A percentile compares a stretch with the other conserved stretches of the same genome.
These are phyloP conservation scores for Choloepus didactylus DNA, from an alignment of 2,797 vertebrate genomes.

Conservation along the genomic window DNA sequence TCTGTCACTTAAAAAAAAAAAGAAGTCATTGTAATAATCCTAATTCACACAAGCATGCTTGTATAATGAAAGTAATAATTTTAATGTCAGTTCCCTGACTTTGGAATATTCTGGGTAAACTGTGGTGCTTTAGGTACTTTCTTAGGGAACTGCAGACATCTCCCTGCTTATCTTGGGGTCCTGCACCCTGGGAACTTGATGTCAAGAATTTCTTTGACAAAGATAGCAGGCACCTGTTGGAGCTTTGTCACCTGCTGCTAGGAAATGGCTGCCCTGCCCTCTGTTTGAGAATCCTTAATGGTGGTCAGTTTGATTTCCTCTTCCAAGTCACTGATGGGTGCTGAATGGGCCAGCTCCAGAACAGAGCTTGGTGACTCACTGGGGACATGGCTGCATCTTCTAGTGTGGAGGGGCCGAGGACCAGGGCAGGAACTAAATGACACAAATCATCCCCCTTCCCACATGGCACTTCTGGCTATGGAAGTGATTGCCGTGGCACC, in stretches of 20 bases:
- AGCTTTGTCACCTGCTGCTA: neutral
- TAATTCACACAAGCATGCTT: neutral
- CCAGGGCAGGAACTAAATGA: neutral
- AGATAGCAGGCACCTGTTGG: neutral
- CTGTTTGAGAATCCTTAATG: neutral
- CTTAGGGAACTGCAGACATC: neutral
- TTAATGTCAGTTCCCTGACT: neutral
- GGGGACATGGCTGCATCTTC: neutral
- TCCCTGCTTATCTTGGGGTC: neutral
- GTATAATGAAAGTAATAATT: neutral
- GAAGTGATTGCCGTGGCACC: neutral
- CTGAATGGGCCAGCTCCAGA: neutral
- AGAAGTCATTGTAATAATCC: neutral
- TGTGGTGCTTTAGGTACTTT: neutral
- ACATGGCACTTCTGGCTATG: neutral
- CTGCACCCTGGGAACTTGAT: too few relatives aligned
- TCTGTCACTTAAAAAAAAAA: neutral
- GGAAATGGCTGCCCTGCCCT: neutral
- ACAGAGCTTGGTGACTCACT: neutral
- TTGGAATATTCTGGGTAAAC: neutral
- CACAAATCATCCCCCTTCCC: neutral
- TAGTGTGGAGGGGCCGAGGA: neutral
- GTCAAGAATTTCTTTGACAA: neutral
- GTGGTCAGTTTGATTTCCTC: constrained; percentile 34
- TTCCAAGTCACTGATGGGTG: neutral